phyloP scores from a whole-genome alignment of 2,113 vertebrate genomes.

The human (Homo sapiens) region DNA sequence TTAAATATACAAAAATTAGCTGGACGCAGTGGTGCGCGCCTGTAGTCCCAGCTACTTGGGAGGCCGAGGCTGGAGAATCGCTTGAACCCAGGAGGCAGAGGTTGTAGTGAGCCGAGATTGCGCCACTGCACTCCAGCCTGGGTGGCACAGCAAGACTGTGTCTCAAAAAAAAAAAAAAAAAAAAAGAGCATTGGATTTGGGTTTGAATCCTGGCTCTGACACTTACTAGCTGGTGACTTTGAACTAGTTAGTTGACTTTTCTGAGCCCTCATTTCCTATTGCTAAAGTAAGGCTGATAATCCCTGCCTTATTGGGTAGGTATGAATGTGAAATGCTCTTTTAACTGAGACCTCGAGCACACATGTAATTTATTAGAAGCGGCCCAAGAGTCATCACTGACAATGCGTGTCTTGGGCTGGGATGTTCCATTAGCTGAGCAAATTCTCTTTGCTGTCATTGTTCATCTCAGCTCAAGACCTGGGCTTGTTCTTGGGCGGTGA shows the following conservation, averaged over 20 bases:
- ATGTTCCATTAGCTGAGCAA: background rate
- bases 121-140: too few species aligned
- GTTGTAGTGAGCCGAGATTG: too few species aligned
- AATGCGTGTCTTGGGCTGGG: fast-evolving
- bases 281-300: background rate
- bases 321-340: background rate
- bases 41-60: too few species aligned
- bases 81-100: too few species aligned
- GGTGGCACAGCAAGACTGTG: too few species aligned
- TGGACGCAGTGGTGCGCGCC: too few species aligned
- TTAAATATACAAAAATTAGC: too few species aligned
- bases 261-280: background rate
- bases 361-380: fast-evolving
- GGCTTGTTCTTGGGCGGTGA: background rate
- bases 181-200: background rate
- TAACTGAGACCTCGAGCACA: background rate
- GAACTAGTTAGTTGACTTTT: background rate
- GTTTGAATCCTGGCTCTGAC: constrained; percentile 3
- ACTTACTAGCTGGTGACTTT: background rate
- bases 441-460: background rate
- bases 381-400: background rate
- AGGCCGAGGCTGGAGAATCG: too few species aligned
- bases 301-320: background rate
- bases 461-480: background rate
- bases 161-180: too few species aligned